These are phyloP conservation scores for Paracanthobrama guichenoti DNA, from an alignment of 2,113 vertebrate genomes.

Conservation along the genomic window DNA sequence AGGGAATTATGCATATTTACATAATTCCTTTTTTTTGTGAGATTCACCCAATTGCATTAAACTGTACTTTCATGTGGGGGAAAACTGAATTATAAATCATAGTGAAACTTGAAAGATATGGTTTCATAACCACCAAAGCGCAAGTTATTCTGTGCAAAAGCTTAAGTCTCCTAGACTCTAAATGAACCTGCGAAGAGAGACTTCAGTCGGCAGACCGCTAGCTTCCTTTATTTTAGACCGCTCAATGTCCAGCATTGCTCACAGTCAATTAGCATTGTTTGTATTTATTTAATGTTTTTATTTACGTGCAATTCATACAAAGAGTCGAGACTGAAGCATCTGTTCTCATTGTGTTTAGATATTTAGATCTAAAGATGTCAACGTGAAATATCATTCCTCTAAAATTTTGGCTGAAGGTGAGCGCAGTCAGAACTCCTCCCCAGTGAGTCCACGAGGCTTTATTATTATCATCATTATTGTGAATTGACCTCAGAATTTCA, in stretches of 20 bases:
- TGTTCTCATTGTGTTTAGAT: not conserved
- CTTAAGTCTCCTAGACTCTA: conserved; percentile 51
- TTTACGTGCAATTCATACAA: conserved; percentile 26
- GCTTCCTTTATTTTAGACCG: conserved; percentile 9
- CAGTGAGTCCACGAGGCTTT: not conserved
- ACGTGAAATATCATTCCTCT: not conserved
- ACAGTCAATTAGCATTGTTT: conserved; percentile 49
- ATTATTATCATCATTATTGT: not conserved
- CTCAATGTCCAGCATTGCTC: conserved; percentile 50
- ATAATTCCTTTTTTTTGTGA: not conserved
- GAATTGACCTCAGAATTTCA: conserved; percentile 14
- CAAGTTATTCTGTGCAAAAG: not conserved
- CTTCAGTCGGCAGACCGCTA: not conserved
- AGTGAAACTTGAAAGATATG: conserved; percentile 26
- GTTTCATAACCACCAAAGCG: conserved; percentile 38
- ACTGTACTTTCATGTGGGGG: not conserved
- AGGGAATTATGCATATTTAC: not conserved
- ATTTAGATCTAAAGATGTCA: too few relatives aligned
- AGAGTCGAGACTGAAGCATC: not conserved
- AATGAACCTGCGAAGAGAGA: conserved; percentile 39
- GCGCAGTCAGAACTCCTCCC: not conserved
- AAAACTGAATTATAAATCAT: conserved; percentile 4
- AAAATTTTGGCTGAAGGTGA: not conserved
- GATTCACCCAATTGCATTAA: not conserved
- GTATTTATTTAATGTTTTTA: conserved; percentile 42